Conservation (phyloP, 2,113 vertebrate species). For the Drymodes brunneopygia region DNA sequence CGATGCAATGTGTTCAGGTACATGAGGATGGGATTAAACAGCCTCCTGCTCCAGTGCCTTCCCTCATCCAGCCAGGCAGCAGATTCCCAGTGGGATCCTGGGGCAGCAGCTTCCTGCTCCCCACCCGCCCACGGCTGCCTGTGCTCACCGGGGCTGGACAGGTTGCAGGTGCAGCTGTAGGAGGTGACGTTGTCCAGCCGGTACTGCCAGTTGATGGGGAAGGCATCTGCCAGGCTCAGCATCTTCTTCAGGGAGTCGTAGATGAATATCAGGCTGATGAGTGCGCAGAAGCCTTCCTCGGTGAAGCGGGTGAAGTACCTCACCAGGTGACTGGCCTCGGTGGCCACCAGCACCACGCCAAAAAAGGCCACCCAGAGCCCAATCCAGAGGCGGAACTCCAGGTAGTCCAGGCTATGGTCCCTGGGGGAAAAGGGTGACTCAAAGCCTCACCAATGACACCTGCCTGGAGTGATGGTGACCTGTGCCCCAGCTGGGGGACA, state of each 20-base stretch:
- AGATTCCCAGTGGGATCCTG: background rate
- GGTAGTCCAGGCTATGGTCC: slow-evolving; percentile 74
- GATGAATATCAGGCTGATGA: slow-evolving; percentile 83
- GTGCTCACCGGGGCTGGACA: slow-evolving; percentile 29
- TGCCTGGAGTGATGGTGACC: background rate
- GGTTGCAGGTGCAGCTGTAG: slow-evolving; percentile 70
- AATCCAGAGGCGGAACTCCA: slow-evolving; percentile 81
- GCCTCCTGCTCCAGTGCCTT: background rate
- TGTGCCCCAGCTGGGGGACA: rapidly evolving
- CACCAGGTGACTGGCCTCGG: slow-evolving; percentile 78
- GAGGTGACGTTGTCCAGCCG: slow-evolving; percentile 40
- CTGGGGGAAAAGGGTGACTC: slow-evolving; percentile 16
- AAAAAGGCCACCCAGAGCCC: slow-evolving; percentile 80
- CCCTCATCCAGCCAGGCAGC: background rate
- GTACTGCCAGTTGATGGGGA: slow-evolving; percentile 74
- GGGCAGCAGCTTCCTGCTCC: background rate
- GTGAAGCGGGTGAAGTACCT: slow-evolving; percentile 79
- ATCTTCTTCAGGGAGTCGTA: slow-evolving; percentile 78
- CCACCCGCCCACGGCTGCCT: background rate
- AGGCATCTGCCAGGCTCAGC: slow-evolving; percentile 68
- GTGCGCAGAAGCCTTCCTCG: slow-evolving; percentile 79
- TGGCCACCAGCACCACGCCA: slow-evolving; percentile 76
- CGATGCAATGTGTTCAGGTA: background rate
- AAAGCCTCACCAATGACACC: background rate
- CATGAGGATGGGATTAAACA: background rate